Conservation (phyloP, 2,797 vertebrate species). For the Eospalax fontanierii region DNA sequence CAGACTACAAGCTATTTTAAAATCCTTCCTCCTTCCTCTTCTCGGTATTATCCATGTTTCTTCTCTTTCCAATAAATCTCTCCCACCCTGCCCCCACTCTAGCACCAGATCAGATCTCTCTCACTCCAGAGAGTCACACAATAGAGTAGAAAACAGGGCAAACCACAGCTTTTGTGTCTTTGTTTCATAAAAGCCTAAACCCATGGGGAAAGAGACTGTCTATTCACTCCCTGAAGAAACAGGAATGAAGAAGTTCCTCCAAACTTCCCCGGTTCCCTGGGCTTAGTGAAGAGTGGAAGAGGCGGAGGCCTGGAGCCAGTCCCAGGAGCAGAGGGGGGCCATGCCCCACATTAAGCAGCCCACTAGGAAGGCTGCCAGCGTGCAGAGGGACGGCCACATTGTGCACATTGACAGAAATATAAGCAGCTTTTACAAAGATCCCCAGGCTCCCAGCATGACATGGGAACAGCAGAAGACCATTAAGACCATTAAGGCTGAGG, state of each 20-base stretch:
- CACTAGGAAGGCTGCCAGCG: conserved; percentile 77
- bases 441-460: conserved; percentile 76
- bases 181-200: conserved; percentile 68
- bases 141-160: conserved; percentile 56
- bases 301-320: conserved; percentile 54
- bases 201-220: conserved; percentile 60
- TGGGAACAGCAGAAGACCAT: conserved; percentile 71
- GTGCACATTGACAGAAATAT: conserved; percentile 76
- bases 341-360: conserved; percentile 58
- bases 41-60: background rate
- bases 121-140: conserved; percentile 26
- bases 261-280: conserved; percentile 17
- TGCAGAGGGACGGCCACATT: conserved; percentile 56
- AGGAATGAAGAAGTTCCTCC: conserved; percentile 53
- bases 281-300: conserved; percentile 16
- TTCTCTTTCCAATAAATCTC: background rate
- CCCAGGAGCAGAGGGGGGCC: conserved; percentile 10
- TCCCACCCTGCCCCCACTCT: conserved; percentile 27
- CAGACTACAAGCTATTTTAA: background rate
- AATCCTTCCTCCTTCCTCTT: background rate
- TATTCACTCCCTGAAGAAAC: conserved; percentile 72
- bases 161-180: conserved; percentile 79
- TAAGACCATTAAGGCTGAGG: conserved; percentile 60
- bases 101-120: conserved; percentile 36
- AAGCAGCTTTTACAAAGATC: conserved; percentile 74